A percentile compares a stretch with the other conserved stretches of the same genome.
Conservation (phyloP, 1,140 invertebrate genomes). For the Achatina immaculata region DNA sequence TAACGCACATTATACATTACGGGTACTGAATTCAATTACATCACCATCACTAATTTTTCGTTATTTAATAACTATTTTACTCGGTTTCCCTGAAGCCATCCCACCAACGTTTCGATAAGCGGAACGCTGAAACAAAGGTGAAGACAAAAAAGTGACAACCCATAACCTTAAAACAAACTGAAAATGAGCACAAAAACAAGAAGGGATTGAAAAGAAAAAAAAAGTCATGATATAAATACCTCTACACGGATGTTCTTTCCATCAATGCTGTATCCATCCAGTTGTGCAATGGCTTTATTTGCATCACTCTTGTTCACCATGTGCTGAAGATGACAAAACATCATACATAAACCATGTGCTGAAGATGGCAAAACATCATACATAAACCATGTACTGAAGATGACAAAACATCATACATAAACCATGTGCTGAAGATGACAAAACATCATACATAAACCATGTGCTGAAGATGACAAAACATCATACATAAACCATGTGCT, state of each 20-base stretch:
- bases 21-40: too few species aligned
- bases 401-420: too few species aligned
- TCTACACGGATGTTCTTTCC: conserved; percentile 93
- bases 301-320: conserved; percentile 93
- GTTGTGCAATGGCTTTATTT: conserved; percentile 89
- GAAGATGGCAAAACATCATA: too few species aligned
- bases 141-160: not conserved
- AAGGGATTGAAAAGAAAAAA: not conserved
- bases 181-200: not conserved
- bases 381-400: too few species aligned
- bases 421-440: too few species aligned
- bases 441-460: too few species aligned
- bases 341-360: too few species aligned
- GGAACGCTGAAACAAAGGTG: not conserved
- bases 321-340: conserved; percentile 75
- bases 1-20: too few species aligned
- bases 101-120: not conserved
- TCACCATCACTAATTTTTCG: too few species aligned
- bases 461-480: too few species aligned
- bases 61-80: too few species aligned
- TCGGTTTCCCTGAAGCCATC: not conserved
- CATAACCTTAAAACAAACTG: conserved; percentile 1
- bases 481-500: too few species aligned
- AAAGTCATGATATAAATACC: conserved; percentile 75
- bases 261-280: conserved; percentile 89